phyloP scores from a whole-genome alignment of 2,113 vertebrate species.

The Nothoprocta perdicaria region DNA sequence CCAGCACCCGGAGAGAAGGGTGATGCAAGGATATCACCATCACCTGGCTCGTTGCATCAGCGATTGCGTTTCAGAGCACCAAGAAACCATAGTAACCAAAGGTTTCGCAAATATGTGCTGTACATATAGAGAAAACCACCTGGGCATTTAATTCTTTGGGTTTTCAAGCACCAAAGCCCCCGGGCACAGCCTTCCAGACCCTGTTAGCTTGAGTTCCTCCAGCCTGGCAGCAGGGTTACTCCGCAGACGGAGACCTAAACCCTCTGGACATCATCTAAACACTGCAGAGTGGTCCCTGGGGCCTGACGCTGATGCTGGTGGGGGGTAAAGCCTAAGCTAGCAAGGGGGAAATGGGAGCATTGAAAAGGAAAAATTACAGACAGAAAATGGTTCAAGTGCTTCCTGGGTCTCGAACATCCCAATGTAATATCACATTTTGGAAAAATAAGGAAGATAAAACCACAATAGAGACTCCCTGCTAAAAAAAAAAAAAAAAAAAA shows the following conservation, averaged over 20 bases:
- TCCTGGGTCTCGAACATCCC: not conserved
- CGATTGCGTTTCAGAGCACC: not conserved
- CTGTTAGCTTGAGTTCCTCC: not conserved
- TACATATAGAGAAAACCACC: not conserved
- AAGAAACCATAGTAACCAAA: not conserved
- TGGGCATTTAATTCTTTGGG: not conserved
- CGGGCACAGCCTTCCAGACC: not conserved
- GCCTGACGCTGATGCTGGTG: not conserved
- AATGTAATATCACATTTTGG: not conserved
- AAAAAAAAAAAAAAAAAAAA: not conserved
- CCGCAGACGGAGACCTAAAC: not conserved
- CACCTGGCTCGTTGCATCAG: not conserved
- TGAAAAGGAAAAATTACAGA: not conserved
- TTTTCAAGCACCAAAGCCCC: not conserved
- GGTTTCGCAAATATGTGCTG: not conserved
- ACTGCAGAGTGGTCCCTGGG: not conserved
- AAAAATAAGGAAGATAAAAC: not conserved
- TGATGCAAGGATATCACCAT: not conserved
- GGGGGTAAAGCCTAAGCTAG: not conserved
- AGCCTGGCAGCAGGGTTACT: not conserved
- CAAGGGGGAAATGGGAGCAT: not conserved
- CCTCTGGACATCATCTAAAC: not conserved
- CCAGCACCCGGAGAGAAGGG: fast-evolving
- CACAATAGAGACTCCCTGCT: not conserved
- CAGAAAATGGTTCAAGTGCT: not conserved